phyloP scores from a whole-genome alignment of 2,888 invertebrate genomes.

The Ophioninae sp. region DNA sequence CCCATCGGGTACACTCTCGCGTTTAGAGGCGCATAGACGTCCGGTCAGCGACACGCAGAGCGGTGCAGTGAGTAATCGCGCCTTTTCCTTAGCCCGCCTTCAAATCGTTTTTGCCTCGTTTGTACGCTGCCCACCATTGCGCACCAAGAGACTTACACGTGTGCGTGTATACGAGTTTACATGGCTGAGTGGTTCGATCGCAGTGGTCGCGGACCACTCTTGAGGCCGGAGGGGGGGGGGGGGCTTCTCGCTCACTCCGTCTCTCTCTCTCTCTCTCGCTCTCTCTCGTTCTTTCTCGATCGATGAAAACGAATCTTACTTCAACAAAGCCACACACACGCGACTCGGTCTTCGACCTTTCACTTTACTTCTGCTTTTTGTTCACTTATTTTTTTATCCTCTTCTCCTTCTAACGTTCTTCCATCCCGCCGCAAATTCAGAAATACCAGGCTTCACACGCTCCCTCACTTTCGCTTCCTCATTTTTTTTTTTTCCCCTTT shows the following conservation, averaged over 20 bases:
- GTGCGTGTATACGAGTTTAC: background rate
- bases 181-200: slow-evolving; percentile 47
- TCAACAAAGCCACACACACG: slow-evolving; percentile 27
- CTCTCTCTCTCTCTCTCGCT: too few species aligned
- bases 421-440: background rate
- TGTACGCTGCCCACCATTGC: background rate
- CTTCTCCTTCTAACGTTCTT: background rate
- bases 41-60: slow-evolving; percentile 65
- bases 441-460: background rate
- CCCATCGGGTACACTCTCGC: slow-evolving; percentile 6
- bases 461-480: background rate
- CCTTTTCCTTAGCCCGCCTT: slow-evolving; percentile 51
- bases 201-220: slow-evolving; percentile 44
- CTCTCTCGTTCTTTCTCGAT: slow-evolving; percentile 22
- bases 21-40: slow-evolving; percentile 54
- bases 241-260: background rate
- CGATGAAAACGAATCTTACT: slow-evolving; percentile 59
- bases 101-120: slow-evolving; percentile 46
- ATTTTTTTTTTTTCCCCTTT: background rate
- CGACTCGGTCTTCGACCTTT: slow-evolving; percentile 58
- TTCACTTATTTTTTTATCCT: background rate
- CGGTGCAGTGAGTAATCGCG: slow-evolving; percentile 63
- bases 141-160: background rate
- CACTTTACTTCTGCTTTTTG: slow-evolving; percentile 32
- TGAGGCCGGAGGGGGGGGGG: background rate